These are phyloP conservation scores for Apamea crenata DNA, from an alignment of 2,888 invertebrate genomes.

Conservation along the genomic window DNA sequence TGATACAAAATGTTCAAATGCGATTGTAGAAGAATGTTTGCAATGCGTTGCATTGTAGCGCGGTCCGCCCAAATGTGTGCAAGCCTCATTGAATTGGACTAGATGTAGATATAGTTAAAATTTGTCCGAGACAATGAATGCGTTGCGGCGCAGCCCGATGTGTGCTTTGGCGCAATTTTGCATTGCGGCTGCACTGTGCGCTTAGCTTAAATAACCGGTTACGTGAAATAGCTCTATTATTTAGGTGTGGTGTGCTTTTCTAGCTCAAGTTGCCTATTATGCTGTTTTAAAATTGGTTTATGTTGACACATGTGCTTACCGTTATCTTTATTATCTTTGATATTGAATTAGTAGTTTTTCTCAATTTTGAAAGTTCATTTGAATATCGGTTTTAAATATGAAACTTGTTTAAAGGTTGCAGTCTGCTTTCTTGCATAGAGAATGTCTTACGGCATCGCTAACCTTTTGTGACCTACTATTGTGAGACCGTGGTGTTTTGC, in stretches of 20 bases:
- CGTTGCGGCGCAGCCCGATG: not conserved
- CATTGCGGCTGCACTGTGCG: not conserved
- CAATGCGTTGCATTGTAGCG: not conserved
- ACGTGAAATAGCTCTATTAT: constrained; percentile 25
- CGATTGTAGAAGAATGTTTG: not conserved
- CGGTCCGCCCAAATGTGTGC: not conserved
- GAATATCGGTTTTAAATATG: not conserved
- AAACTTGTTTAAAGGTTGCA: constrained; percentile 23
- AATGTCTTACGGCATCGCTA: constrained; percentile 34
- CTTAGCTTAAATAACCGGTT: constrained; percentile 26
- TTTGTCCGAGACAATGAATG: no score
- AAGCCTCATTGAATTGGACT: not conserved
- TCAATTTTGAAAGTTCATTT: constrained; percentile 18
- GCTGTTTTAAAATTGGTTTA: constrained; percentile 20
- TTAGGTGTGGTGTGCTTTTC: constrained; percentile 33
- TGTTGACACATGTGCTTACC: constrained; percentile 28
- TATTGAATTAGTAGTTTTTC: constrained; percentile 9
- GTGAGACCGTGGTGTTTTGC: constrained; percentile 36
- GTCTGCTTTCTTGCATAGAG: constrained; percentile 30
- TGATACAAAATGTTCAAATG: not conserved
- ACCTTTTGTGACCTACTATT: constrained; percentile 62
- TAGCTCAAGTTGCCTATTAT: constrained; percentile 30
- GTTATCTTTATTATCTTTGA: constrained; percentile 39
- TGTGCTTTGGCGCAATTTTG: not conserved
- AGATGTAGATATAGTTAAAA: not conserved